Base-by-base conservation (phyloP, 2,797 vertebrate genomes). In the Oreochromis mossambicus region DNA sequence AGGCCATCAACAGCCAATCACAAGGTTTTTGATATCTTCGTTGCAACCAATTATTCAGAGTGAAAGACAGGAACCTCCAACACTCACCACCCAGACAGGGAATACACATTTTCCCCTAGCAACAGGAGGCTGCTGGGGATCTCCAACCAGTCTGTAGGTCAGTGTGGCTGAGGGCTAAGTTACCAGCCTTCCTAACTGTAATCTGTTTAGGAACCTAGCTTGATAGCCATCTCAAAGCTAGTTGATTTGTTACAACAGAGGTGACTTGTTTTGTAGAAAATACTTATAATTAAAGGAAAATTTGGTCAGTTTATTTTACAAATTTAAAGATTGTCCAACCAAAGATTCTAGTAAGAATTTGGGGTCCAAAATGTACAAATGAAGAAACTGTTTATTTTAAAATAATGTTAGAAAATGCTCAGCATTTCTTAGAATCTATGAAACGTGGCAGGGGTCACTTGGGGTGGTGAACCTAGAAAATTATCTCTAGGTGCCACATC, bases 151-250 rank as follows among this genome's bases (percentile, higher is more conserved):
- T 34, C 5, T 61, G 8, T 43, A 6, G 0, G 63, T 24, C 63
- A 24, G 36, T 15, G 63, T 43, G 0, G 0, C 21, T 4, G 38
- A 68, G 1, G 21, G 8, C 14, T 46, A 70, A 17, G 41, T 26
- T 46, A 1, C 38, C 14, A 46, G 21, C 3, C 46, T 70, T 46
- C 38, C 24, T 68, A 43, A 15, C 38, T 1, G 1, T 38, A 24
- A 43, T 26, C n/a, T 43, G 63, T 68, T 26, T 43, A 26, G 8
- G 3, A 38, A 66, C 34, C 13, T 21, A 38, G 13, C 63, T 70
- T 15, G 21, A 43, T 26, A 15, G 63, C 36, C 36, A 68, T 43
- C 63, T 68, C 36, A 24, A 41, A 38, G 5, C n/a, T 43, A 4
- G n/a, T 9, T 68, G 38, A 43, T 68, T 68, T 68, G 38, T 43